Percentiles rank a stretch among this genome's conserved stretches.
phyloP scores from a whole-genome alignment of 2,113 vertebrate species.

The Centropristis striata region DNA sequence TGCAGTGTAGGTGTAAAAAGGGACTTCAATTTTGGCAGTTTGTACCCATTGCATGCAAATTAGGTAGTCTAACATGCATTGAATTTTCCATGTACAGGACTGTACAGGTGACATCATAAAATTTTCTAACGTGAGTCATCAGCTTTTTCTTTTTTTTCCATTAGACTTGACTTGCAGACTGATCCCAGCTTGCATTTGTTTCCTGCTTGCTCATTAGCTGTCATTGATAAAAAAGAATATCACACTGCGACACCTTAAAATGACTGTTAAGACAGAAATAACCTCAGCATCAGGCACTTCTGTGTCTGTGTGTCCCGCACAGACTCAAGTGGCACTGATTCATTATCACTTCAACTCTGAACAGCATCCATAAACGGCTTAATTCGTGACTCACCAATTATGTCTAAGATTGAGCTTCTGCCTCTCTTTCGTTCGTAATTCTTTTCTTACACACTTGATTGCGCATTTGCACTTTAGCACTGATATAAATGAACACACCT shows the following conservation, averaged over 20 bases:
- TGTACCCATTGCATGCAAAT: background rate
- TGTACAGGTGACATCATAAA: background rate
- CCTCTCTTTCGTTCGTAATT: background rate
- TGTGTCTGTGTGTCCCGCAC: background rate
- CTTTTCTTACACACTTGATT: constrained; percentile 4
- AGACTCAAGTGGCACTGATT: background rate
- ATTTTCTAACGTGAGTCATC: background rate
- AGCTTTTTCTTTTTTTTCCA: background rate
- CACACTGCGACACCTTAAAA: background rate
- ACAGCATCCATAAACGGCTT: constrained; percentile 10
- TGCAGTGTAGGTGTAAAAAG: too few relatives aligned
- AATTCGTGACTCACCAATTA: constrained; percentile 23
- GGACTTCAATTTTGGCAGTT: background rate
- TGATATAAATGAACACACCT: constrained; percentile 26
- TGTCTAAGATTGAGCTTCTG: background rate
- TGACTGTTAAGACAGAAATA: constrained; percentile 7
- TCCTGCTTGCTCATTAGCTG: background rate
- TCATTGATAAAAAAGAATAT: background rate
- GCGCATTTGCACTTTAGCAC: constrained; percentile 6
- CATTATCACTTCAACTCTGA: constrained; percentile 43
- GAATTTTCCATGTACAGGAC: background rate
- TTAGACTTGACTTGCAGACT: background rate
- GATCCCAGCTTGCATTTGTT: background rate
- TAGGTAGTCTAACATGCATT: background rate
- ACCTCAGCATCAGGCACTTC: background rate